A percentile compares a stretch with the other conserved stretches of the same genome.
Conservation (phyloP, 1,140 invertebrate species). For the Drosophila funebris region DNA sequence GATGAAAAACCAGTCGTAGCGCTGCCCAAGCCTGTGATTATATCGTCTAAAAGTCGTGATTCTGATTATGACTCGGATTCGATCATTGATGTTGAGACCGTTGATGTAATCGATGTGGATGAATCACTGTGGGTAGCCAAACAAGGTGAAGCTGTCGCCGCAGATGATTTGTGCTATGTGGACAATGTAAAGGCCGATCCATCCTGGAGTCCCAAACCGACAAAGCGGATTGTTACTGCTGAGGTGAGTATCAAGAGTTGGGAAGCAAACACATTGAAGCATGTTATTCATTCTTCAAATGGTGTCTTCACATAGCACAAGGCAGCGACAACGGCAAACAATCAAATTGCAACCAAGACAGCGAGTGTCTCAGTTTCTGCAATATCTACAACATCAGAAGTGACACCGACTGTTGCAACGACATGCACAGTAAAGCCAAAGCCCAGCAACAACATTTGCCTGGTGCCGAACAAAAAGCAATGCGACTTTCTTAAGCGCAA, state of each 20-base stretch:
- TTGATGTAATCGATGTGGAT: constrained; percentile 67
- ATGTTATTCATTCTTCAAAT: constrained; percentile 26
- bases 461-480: constrained; percentile 77
- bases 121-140: constrained; percentile 29
- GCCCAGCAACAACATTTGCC: constrained; percentile 52
- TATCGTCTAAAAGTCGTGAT: constrained; percentile 49
- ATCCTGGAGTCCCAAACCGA: constrained; percentile 69
- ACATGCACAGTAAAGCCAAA: constrained; percentile 46
- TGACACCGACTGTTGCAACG: background rate
- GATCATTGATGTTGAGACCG: constrained; percentile 80
- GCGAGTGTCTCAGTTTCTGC: background rate
- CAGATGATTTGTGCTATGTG: constrained; percentile 63
- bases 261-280: constrained; percentile 19
- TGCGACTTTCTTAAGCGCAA: constrained; percentile 73
- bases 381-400: background rate
- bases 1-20: background rate
- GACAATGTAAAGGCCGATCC: constrained; percentile 77
- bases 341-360: constrained; percentile 21
- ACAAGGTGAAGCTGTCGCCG: background rate
- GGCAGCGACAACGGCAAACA: background rate
- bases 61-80: constrained; percentile 75
- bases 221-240: constrained; percentile 42
- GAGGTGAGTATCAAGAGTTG: constrained; percentile 54
- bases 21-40: constrained; percentile 1
- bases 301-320: constrained; percentile 45